phyloP scores from a whole-genome alignment of 2,797 vertebrate species.

The Gymnopithys bicolor region DNA sequence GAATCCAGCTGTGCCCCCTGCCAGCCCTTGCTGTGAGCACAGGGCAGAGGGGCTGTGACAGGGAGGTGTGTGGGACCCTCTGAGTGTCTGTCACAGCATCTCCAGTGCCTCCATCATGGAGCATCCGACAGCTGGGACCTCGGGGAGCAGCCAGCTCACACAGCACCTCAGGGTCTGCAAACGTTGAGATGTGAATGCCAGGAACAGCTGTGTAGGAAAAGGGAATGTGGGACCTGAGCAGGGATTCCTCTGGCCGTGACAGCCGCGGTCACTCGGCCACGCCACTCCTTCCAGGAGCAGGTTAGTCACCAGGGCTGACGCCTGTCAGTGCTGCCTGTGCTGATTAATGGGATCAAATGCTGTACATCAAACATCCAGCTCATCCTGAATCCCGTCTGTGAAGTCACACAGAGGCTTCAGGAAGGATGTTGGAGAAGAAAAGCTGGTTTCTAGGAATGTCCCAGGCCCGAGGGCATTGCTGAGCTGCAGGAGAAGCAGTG shows the following conservation, averaged over 20 bases:
- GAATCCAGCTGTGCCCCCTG: rapidly evolving
- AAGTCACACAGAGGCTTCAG: neutral
- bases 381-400: neutral
- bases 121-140: rapidly evolving
- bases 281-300: conserved; percentile 15
- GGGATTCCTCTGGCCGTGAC: neutral
- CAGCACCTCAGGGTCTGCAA: neutral
- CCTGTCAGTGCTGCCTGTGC: neutral
- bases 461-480: neutral
- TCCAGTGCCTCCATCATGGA: too few relatives aligned
- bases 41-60: neutral
- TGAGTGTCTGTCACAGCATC: rapidly evolving
- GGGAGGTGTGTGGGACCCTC: neutral
- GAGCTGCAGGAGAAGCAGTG: neutral
- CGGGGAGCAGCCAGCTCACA: rapidly evolving
- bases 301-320: neutral
- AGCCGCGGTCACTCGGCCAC: neutral
- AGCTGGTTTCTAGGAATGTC: conserved; percentile 59
- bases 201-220: neutral
- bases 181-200: neutral
- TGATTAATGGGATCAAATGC: neutral
- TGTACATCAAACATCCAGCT: neutral
- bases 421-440: conserved; percentile 32
- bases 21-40: rapidly evolving
- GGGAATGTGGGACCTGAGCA: neutral